A percentile compares a stretch with the other conserved stretches of the same genome.
Evolutionary conservation across 2,888 invertebrate genomes (phyloP).

Genomic region (Bombylius major): DNA sequence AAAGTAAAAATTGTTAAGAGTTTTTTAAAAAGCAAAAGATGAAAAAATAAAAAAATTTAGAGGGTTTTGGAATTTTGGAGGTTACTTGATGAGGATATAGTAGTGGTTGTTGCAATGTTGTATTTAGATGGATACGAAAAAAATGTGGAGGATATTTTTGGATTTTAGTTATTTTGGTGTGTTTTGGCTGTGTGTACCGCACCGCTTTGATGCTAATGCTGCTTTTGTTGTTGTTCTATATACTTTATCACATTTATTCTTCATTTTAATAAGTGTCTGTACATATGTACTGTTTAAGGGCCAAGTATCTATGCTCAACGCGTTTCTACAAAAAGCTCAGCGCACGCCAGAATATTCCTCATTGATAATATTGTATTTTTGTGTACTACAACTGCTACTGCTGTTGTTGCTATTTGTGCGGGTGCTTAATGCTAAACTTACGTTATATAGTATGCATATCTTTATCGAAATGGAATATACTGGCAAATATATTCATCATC

Average conservation of each 20-base stretch:
- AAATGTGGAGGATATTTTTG: not conserved
- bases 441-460: constrained; percentile 6
- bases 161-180: too few relatives aligned
- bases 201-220: not conserved
- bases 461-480: constrained; percentile 5
- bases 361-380: too few relatives aligned
- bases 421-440: constrained; percentile 6
- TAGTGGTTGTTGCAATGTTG: too few relatives aligned
- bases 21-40: not conserved
- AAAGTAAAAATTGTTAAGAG: not conserved
- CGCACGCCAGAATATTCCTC: not conserved
- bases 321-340: constrained; percentile 6
- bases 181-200: not conserved
- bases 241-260: not conserved
- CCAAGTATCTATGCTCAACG: constrained; percentile 2
- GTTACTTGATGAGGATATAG: constrained; percentile 2
- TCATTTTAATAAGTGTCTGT: not conserved
- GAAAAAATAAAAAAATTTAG: not conserved
- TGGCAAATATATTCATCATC: constrained; percentile 7
- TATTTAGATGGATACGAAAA: not conserved
- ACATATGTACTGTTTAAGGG: not conserved
- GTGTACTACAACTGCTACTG: not conserved
- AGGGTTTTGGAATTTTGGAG: constrained; percentile 2
- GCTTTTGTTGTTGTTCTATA: not conserved
- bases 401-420: not conserved